Conservation (phyloP, 2,888 invertebrate genomes). For the Monochamus alternatus region DNA sequence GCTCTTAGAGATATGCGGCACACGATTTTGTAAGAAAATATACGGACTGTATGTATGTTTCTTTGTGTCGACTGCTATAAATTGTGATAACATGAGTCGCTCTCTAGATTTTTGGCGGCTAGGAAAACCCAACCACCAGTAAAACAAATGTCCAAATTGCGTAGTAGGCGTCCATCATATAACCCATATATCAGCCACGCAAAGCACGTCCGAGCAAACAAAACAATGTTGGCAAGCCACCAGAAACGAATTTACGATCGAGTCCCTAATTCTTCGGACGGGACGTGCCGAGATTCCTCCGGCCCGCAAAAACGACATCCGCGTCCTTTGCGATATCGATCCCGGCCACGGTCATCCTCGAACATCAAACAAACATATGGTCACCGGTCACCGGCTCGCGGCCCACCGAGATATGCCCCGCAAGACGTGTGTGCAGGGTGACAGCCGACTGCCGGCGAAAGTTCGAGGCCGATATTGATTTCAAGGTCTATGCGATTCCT, state of each 20-base stretch:
- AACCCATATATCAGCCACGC: too few relatives aligned
- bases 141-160: too few relatives aligned
- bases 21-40: too few relatives aligned
- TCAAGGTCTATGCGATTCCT: neutral
- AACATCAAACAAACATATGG: neutral
- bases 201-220: too few relatives aligned
- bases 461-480: neutral
- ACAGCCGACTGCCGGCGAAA: neutral
- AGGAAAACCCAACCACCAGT: neutral
- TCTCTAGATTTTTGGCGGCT: too few relatives aligned
- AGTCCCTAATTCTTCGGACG: neutral
- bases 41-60: too few relatives aligned
- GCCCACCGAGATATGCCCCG: neutral
- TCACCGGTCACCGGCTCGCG: neutral
- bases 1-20: too few relatives aligned
- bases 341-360: neutral
- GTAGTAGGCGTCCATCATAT: too few relatives aligned
- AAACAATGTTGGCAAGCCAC: neutral
- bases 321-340: constrained; percentile 1
- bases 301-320: neutral
- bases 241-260: neutral
- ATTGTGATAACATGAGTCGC: too few relatives aligned
- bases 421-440: neutral
- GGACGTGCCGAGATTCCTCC: neutral
- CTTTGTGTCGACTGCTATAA: too few relatives aligned